A percentile compares a stretch with the other conserved stretches of the same genome.
These are phyloP conservation scores for Tolypeutes matacus DNA, from an alignment of 2,797 vertebrate species.

Conservation along the genomic window DNA sequence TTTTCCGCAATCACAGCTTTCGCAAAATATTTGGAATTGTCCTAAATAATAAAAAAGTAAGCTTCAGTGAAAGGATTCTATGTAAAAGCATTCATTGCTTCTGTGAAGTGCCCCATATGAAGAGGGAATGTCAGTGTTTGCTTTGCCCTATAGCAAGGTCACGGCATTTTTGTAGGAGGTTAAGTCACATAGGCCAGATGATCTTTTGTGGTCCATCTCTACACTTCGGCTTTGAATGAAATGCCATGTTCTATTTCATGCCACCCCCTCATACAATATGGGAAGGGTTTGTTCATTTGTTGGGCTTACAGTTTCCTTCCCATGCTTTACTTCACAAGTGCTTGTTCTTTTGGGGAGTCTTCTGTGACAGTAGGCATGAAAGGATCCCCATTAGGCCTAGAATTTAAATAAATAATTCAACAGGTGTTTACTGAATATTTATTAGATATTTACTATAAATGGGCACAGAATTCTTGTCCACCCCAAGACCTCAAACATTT, in stretches of 20 bases:
- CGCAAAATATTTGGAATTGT: slow-evolving; percentile 46
- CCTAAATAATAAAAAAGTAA: slow-evolving; percentile 29
- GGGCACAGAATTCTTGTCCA: slow-evolving; percentile 34
- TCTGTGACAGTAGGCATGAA: slow-evolving; percentile 32
- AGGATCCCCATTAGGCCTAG: slow-evolving; percentile 28
- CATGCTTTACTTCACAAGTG: slow-evolving; percentile 27
- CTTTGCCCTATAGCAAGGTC: slow-evolving; percentile 46
- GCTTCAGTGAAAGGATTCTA: slow-evolving; percentile 29
- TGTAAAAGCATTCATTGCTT: slow-evolving; percentile 27
- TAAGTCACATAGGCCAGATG: slow-evolving; percentile 56
- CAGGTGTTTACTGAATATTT: slow-evolving; percentile 32
- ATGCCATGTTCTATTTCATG: slow-evolving; percentile 15
- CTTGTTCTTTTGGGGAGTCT: slow-evolving; percentile 16
- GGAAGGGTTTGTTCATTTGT: slow-evolving; percentile 50
- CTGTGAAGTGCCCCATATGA: background rate
- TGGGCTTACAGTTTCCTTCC: slow-evolving; percentile 51
- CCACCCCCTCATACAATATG: background rate
- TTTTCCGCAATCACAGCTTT: slow-evolving; percentile 20
- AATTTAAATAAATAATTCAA: slow-evolving; percentile 43
- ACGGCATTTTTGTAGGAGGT: slow-evolving; percentile 60
- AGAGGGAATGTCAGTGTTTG: slow-evolving; percentile 58
- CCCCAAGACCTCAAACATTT: slow-evolving; percentile 39
- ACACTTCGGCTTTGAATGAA: slow-evolving; percentile 40
- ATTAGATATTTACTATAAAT: slow-evolving; percentile 47
- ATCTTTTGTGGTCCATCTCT: slow-evolving; percentile 12